Base-by-base conservation (phyloP, 1,140 invertebrate genomes). In the Agraylea sexmaculata region DNA sequence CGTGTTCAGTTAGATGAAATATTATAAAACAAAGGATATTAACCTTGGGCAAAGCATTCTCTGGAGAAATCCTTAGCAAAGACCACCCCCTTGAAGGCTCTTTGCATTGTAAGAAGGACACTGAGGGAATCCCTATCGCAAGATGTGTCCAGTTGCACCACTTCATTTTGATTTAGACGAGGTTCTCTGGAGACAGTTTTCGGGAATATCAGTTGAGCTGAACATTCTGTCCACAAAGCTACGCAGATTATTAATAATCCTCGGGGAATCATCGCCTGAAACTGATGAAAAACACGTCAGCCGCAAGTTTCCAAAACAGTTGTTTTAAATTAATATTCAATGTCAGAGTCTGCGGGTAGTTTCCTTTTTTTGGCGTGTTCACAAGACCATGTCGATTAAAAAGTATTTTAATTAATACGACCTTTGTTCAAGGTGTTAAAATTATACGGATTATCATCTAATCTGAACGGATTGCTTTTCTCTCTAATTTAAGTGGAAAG, bases 1-100 rank as follows among this genome's bases (percentile, higher is more conserved):
- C 10, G 4, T 6, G 33, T 39, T 21, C 18, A 40, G 5, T 31
- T 27, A 39, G 7, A 27, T 29, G 5, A 30, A 31, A 29, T 31
- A 60, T 27, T 27, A 8, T 8, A 27, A 10, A 36, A 8, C 17
- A 38, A 29, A 38, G 12, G 32, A 8, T 19, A 11, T 46, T 51
- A 53, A 66, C 74, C 74, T 56, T 64, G 59, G 1, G 65, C 55
- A 7, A 69, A 62, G 50, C 80, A 83, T 51, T 78, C 77, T 35
- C 73, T 66, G 0, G 76, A 70, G 57, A 79, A 82, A 38, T 79
- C 78, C 54, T 75, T 77, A 21, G 77, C 74, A 47, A 80, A 82
- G 3, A 80, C 58, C 1, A 77, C 50, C 3, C 80, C 80, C 43
- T 74, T 75, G 57, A 82, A 83, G 0, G 73, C 68, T 7, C 73